A percentile compares a stretch with the other conserved stretches of the same genome.
Evolutionary conservation across 2,888 invertebrate species (phyloP).

Genomic region (Pseudococcus jackbeardsleyi): DNA sequence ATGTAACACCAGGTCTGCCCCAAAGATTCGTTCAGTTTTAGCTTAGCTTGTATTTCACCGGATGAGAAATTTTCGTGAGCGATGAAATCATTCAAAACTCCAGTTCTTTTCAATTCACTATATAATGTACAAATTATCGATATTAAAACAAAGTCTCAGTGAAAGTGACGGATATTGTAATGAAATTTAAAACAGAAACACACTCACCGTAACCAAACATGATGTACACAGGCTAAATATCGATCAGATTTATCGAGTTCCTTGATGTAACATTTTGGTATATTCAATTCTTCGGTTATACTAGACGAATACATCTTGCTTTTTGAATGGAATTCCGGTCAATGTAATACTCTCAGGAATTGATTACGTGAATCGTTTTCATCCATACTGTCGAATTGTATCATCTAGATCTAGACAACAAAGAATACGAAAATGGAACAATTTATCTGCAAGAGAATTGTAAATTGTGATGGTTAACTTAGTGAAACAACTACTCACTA

Average conservation of each 20-base stretch:
- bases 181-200: conserved; percentile 54
- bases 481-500: too few relatives aligned
- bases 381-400: background rate
- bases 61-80: conserved; percentile 71
- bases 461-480: too few relatives aligned
- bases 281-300: conserved; percentile 59
- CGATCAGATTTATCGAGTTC: conserved; percentile 72
- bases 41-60: conserved; percentile 73
- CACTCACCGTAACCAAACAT: conserved; percentile 68
- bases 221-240: conserved; percentile 74
- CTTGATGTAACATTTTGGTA: conserved; percentile 57
- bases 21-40: conserved; percentile 71
- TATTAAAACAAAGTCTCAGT: too few relatives aligned
- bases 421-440: background rate
- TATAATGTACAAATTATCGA: too few relatives aligned
- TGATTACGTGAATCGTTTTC: background rate
- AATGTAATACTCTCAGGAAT: background rate
- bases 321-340: background rate
- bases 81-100: conserved; percentile 71
- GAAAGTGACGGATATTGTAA: too few relatives aligned
- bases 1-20: conserved; percentile 71
- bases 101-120: conserved; percentile 72
- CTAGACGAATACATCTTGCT: conserved; percentile 17
- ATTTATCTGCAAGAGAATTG: too few relatives aligned
- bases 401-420: background rate